Percentiles rank a stretch among this genome's conserved stretches.
phyloP scores from a whole-genome alignment of 2,888 invertebrate species.

The Lamellibrachia columna region DNA sequence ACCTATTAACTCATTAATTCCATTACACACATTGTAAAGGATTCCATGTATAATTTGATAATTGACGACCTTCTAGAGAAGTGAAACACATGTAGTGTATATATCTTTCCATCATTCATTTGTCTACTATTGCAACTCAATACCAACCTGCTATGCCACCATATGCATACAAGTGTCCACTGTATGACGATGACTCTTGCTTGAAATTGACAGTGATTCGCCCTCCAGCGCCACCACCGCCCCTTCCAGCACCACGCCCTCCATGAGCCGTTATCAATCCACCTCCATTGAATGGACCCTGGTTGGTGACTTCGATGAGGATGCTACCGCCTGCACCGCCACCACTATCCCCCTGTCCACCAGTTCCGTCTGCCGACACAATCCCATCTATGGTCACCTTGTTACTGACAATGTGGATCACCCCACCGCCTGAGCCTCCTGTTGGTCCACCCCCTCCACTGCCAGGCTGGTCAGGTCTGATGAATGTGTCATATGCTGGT shows the following conservation, averaged over 20 bases:
- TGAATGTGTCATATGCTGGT: neutral
- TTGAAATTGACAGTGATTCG: slow-evolving; percentile 45
- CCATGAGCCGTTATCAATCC: slow-evolving; percentile 46
- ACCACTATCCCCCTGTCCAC: slow-evolving; percentile 34
- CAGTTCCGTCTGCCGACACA: neutral
- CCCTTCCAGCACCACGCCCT: slow-evolving; percentile 41
- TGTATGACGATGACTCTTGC: neutral
- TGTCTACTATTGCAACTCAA: too few species aligned
- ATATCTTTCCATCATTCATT: too few species aligned
- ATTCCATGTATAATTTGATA: too few species aligned
- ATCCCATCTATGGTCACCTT: neutral
- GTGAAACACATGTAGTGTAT: too few species aligned
- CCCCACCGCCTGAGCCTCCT: neutral
- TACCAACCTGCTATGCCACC: neutral
- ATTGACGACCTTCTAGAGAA: too few species aligned
- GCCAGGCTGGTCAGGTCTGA: neutral
- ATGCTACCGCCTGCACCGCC: slow-evolving; percentile 55
- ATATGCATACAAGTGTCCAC: neutral
- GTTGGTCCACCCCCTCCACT: neutral
- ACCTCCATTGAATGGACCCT: slow-evolving; percentile 43
- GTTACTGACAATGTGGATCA: neutral
- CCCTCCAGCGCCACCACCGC: slow-evolving; percentile 51
- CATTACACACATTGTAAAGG: too few species aligned
- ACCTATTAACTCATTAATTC: too few species aligned
- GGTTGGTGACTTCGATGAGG: slow-evolving; percentile 40